Evolutionary conservation across 2,888 invertebrate species (phyloP).

Genomic region (Mimas tiliae): DNA sequence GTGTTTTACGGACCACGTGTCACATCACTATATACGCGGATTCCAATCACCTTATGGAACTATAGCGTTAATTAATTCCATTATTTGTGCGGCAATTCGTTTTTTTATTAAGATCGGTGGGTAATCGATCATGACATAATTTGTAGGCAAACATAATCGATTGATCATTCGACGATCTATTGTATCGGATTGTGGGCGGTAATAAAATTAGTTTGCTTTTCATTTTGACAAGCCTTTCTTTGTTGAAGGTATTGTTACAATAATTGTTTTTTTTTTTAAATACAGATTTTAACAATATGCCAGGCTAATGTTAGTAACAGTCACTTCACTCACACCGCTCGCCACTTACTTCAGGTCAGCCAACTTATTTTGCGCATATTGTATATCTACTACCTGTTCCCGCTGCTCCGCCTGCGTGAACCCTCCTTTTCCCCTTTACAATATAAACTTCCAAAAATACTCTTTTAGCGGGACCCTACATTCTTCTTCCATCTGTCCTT

Average conservation of each 20-base stretch:
- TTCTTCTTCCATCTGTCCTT: too few relatives aligned
- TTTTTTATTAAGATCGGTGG: conserved; percentile 21
- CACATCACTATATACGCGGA: conserved; percentile 33
- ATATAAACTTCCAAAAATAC: too few relatives aligned
- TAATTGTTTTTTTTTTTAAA: too few relatives aligned
- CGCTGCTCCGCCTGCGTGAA: too few relatives aligned
- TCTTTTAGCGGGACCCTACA: too few relatives aligned
- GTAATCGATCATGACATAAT: conserved; percentile 38
- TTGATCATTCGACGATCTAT: conserved; percentile 23
- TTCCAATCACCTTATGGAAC: conserved; percentile 24
- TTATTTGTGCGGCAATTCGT: conserved; percentile 15
- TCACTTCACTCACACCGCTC: too few relatives aligned
- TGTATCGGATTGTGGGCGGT: conserved; percentile 25
- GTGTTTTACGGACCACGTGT: conserved; percentile 44
- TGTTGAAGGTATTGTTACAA: not conserved
- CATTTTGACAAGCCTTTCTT: not conserved
- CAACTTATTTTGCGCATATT: not conserved
- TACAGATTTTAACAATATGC: too few relatives aligned
- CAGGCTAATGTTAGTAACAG: too few relatives aligned
- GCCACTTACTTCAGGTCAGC: too few relatives aligned
- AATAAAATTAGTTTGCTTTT: not conserved
- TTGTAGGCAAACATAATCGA: conserved; percentile 29
- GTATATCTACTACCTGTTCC: too few relatives aligned
- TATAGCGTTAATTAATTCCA: conserved; percentile 32
- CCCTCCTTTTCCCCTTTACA: too few relatives aligned